These are phyloP conservation scores for Thamnophis elegans DNA, from an alignment of 2,797 vertebrate genomes.

Conservation along the genomic window DNA sequence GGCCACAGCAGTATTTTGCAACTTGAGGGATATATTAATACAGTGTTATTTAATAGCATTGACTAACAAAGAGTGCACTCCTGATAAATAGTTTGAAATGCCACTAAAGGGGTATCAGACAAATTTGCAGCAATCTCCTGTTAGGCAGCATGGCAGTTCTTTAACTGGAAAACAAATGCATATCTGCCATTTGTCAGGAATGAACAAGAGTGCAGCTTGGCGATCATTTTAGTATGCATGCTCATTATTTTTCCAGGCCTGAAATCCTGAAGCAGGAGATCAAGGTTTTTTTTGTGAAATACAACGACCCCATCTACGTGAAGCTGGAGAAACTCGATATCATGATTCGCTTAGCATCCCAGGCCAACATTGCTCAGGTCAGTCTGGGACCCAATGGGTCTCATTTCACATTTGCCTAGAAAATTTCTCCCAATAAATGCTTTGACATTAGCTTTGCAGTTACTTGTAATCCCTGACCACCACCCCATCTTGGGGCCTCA, in stretches of 20 bases:
- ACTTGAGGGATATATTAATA: background rate
- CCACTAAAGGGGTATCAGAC: background rate
- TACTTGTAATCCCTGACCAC: background rate
- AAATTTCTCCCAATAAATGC: background rate
- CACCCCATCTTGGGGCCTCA: background rate
- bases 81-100: background rate
- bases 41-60: background rate
- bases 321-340: conserved; percentile 83
- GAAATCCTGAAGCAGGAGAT: conserved; percentile 84
- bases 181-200: background rate
- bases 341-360: conserved; percentile 82
- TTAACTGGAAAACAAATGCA: background rate
- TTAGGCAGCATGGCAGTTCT: background rate
- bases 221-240: background rate
- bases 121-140: background rate
- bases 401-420: background rate
- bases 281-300: conserved; percentile 84
- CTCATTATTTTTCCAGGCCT: conserved; percentile 61
- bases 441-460: background rate
- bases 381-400: conserved; percentile 29
- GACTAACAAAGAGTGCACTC: background rate
- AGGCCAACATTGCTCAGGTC: conserved; percentile 83
- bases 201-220: background rate
- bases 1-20: background rate
- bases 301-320: conserved; percentile 83